Percentiles rank a stretch among this genome's conserved stretches.
phyloP scores from a whole-genome alignment of 1,140 invertebrate genomes.

The Tyrophagus putrescentiae region DNA sequence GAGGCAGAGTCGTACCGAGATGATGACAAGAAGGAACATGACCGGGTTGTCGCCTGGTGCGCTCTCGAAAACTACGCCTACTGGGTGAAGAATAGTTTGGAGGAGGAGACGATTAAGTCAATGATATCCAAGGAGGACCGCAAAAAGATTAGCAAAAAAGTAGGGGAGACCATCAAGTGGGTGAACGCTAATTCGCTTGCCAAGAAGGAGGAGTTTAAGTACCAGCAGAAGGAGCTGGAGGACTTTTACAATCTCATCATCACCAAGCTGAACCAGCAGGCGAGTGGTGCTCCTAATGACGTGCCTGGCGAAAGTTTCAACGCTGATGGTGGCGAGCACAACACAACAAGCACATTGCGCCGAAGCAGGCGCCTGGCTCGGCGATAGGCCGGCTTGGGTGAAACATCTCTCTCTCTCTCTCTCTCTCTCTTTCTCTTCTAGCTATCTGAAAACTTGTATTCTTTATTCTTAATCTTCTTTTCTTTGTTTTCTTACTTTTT shows the following conservation, averaged over 20 bases:
- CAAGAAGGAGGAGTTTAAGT: slow-evolving; percentile 85
- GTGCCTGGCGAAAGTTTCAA: slow-evolving; percentile 37
- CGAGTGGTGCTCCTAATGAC: slow-evolving; percentile 33
- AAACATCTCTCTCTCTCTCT: too few species aligned
- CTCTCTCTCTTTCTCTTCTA: too few species aligned
- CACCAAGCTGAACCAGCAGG: slow-evolving; percentile 66
- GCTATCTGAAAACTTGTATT: too few species aligned
- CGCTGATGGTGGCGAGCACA: too few species aligned
- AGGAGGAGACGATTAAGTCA: slow-evolving; percentile 92
- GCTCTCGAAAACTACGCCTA: slow-evolving; percentile 91
- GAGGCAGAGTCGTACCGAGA: too few species aligned
- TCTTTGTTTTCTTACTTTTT: too few species aligned
- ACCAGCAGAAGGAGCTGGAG: slow-evolving; percentile 92
- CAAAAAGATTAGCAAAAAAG: slow-evolving; percentile 77
- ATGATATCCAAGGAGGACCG: slow-evolving; percentile 84
- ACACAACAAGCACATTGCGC: too few species aligned
- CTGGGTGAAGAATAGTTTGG: slow-evolving; percentile 83
- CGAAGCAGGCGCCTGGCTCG: too few species aligned
- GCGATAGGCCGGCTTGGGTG: too few species aligned
- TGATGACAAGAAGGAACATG: too few species aligned
- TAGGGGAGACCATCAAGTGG: slow-evolving; percentile 96
- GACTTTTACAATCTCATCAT: slow-evolving; percentile 93
- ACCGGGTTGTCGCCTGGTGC: too few species aligned
- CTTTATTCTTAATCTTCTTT: too few species aligned
- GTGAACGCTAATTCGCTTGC: slow-evolving; percentile 84